A percentile compares a stretch with the other conserved stretches of the same genome.
Conservation (phyloP, 2,888 invertebrate genomes). For the Cryptocephalus primarius region DNA sequence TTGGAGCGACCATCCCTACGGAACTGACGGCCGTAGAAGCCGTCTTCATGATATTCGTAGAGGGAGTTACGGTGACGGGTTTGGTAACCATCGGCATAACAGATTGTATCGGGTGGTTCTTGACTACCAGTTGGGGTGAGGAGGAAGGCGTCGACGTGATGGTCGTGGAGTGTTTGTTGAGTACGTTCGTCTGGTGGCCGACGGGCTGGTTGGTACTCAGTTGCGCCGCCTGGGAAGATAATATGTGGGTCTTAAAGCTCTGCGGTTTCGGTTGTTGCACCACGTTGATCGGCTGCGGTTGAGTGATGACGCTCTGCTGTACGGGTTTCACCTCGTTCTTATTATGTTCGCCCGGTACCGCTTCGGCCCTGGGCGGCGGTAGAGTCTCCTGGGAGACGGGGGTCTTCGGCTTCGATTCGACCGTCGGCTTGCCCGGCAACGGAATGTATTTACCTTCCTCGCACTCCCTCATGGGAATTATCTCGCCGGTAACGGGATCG, state of each 20-base stretch:
- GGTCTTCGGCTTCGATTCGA: constrained; percentile 11
- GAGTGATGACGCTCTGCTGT: constrained; percentile 13
- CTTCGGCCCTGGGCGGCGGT: not conserved
- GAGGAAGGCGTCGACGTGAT: not conserved
- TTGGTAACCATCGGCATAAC: constrained; percentile 10
- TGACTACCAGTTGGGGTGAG: not conserved
- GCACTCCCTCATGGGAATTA: constrained; percentile 58
- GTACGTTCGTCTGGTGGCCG: not conserved
- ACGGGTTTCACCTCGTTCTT: not conserved
- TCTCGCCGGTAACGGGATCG: constrained; percentile 63
- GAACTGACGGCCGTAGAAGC: constrained; percentile 5
- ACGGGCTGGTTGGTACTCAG: not conserved
- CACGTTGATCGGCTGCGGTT: constrained; percentile 15
- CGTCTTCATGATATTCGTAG: constrained; percentile 5
- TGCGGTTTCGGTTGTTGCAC: constrained; percentile 38
- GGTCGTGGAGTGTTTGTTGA: not conserved
- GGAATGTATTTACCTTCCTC: constrained; percentile 60
- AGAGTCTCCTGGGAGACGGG: not conserved
- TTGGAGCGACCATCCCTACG: constrained; percentile 3
- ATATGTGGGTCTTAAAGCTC: constrained; percentile 51
- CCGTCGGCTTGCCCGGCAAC: constrained; percentile 31
- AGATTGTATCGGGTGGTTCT: not conserved
- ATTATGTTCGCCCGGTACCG: constrained; percentile 4
- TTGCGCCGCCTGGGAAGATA: constrained; percentile 40
- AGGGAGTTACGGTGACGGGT: constrained; percentile 6